phyloP scores from a whole-genome alignment of 2,888 invertebrate genomes.

The Serrognathus titanus region DNA sequence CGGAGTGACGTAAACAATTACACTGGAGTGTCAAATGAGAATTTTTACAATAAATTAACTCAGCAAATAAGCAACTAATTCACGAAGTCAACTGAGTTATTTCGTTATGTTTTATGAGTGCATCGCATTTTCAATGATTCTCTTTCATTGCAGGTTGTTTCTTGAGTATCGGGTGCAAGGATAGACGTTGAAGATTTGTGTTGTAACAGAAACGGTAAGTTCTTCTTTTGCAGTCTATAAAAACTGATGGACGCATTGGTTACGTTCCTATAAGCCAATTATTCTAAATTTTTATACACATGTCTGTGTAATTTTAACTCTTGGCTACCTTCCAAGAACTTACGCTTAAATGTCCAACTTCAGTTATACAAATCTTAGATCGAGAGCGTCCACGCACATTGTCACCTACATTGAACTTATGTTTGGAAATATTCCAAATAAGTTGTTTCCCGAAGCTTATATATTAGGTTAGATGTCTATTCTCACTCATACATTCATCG shows the following conservation, averaged over 20 bases:
- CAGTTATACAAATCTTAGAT: conserved; percentile 15
- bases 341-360: conserved; percentile 17
- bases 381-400: conserved; percentile 11
- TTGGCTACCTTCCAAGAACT: conserved; percentile 34
- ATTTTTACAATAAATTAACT: neutral
- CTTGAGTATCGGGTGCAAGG: conserved; percentile 25
- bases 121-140: neutral
- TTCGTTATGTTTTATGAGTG: neutral
- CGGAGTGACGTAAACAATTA: conserved; percentile 41
- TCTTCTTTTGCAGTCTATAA: conserved; percentile 2
- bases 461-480: conserved; percentile 10
- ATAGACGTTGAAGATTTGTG: conserved; percentile 34
- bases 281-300: conserved; percentile 24
- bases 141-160: conserved; percentile 13
- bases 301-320: conserved; percentile 41
- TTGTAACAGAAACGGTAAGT: conserved; percentile 38
- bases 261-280: conserved; percentile 13
- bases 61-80: neutral
- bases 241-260: conserved; percentile 5
- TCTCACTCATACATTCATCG: conserved; percentile 1
- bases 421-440: conserved; percentile 16
- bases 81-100: neutral
- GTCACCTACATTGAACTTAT: conserved; percentile 21
- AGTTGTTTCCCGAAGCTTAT: conserved; percentile 3
- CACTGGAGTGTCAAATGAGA: conserved; percentile 15